Base-by-base conservation (phyloP, 1,140 invertebrate species). In the Aleiodes sp. region DNA sequence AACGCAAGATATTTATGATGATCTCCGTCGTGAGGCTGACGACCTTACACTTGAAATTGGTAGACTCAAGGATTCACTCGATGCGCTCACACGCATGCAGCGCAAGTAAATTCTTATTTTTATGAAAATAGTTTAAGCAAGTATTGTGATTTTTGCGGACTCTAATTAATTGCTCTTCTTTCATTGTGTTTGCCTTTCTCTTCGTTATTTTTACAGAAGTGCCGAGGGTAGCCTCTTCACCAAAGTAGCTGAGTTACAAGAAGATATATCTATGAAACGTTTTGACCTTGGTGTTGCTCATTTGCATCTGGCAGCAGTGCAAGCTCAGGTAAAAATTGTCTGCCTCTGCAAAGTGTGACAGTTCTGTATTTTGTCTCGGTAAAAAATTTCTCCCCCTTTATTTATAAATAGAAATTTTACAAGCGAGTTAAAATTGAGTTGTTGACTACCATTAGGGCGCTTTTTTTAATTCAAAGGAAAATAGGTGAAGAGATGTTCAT, bases 231-330 rank as follows among this genome's bases (percentile, higher is more conserved):
- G 91, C 76, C 87, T 96, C 28, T 96, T 92, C 85, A 96, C 94
- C 78, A 98, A 98, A 89, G 95, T 94, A 65, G 97, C 97, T 82
- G 96, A 98, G 86, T 86, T 96, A 19, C 94, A 98, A 87, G 96
- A 98, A 85, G 96, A 98, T 78, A 94, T 98, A 82, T 96, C 95
- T 75, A 90, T 95, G 87, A 98, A 98, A 85, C 91, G 94, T 76
- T 98, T 96, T 82, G 96, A 98, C 86, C 90, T 97, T 59, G 90
- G 94, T 62, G 92, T 96, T 24, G 94, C 96, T 26, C 95, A 96
- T 83, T 90, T 98, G 63, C 95, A 97, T 83, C 87, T 98, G 21
- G 92, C 94, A 28, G 94, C 95, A 21, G 91, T 97, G 26, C 91
- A 92, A 86, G 92, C 95, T 68, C 95, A 97, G 92, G 95, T 97